These are phyloP conservation scores for Brienomyrus longianalis DNA, from an alignment of 2,113 vertebrate genomes.

Conservation along the genomic window DNA sequence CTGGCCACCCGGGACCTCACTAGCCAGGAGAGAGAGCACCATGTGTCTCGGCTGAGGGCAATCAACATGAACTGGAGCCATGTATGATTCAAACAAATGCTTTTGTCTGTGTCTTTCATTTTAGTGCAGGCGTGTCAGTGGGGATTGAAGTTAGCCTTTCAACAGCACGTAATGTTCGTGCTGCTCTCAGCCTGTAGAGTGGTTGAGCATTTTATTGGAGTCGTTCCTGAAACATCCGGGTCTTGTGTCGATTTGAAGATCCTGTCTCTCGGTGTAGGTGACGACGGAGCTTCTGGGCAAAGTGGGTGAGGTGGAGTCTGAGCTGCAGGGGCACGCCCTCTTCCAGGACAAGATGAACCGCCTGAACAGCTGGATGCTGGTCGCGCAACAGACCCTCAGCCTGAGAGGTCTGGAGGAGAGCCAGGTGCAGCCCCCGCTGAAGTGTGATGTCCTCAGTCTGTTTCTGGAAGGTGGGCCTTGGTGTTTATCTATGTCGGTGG, in stretches of 20 bases:
- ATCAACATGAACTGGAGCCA: constrained; percentile 80
- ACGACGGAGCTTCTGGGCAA: constrained; percentile 70
- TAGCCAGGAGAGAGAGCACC: constrained; percentile 65
- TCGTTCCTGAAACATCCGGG: background rate
- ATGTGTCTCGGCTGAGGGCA: constrained; percentile 64
- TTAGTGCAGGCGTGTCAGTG: no score
- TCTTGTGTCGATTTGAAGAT: background rate
- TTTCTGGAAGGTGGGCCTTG: background rate
- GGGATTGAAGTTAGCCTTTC: background rate
- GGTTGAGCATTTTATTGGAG: background rate
- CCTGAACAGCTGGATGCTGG: constrained; percentile 56
- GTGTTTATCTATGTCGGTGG: background rate
- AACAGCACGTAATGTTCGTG: background rate
- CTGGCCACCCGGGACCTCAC: constrained; percentile 66
- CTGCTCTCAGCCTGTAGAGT: background rate
- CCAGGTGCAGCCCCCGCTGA: constrained; percentile 45
- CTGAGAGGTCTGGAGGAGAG: constrained; percentile 46
- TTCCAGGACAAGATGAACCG: constrained; percentile 60
- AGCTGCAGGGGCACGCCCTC: constrained; percentile 54
- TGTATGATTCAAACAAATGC: constrained; percentile 47
- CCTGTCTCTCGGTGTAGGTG: constrained; percentile 46
- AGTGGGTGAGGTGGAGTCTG: constrained; percentile 62
- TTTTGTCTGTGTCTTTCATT: background rate
- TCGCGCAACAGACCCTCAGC: constrained; percentile 52
- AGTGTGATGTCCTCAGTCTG: background rate